Conservation (phyloP, 2,797 vertebrate genomes). For the Morelia viridis region DNA sequence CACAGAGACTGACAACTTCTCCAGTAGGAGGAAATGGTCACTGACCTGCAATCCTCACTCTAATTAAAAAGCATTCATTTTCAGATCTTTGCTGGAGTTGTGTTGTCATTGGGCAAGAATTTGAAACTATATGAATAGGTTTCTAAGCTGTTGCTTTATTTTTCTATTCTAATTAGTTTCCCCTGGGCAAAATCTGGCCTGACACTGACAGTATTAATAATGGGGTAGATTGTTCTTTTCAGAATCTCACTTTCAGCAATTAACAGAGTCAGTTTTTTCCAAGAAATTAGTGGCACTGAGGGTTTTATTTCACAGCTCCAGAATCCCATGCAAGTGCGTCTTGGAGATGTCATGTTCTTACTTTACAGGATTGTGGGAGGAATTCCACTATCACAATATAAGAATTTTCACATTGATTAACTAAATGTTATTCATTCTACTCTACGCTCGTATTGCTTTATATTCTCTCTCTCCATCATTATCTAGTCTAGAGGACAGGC, state of each 20-base stretch:
- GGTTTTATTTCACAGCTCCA: neutral
- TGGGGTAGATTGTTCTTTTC: neutral
- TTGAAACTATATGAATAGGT: constrained; percentile 13
- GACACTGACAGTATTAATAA: neutral
- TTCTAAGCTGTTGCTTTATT: neutral
- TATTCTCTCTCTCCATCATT: neutral
- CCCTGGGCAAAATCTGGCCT: neutral
- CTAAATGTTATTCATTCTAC: neutral
- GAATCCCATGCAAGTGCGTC: neutral
- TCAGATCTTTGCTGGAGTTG: constrained; percentile 7
- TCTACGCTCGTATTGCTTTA: neutral
- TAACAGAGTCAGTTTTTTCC: neutral
- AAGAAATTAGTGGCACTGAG: neutral
- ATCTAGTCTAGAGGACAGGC: neutral
- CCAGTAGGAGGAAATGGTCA: constrained; percentile 26
- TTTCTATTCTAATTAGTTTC: neutral
- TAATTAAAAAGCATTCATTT: constrained; percentile 35
- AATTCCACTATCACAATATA: neutral
- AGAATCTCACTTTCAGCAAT: neutral
- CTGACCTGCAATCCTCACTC: constrained; percentile 9
- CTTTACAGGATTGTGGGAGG: neutral
- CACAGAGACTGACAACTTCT: neutral
- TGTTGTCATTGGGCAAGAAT: constrained; percentile 13
- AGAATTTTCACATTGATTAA: neutral
- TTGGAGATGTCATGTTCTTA: neutral